Percentiles rank a stretch among this genome's conserved stretches.
phyloP scores from a whole-genome alignment of 2,797 vertebrate species.

The Tragelaphus oryx region DNA sequence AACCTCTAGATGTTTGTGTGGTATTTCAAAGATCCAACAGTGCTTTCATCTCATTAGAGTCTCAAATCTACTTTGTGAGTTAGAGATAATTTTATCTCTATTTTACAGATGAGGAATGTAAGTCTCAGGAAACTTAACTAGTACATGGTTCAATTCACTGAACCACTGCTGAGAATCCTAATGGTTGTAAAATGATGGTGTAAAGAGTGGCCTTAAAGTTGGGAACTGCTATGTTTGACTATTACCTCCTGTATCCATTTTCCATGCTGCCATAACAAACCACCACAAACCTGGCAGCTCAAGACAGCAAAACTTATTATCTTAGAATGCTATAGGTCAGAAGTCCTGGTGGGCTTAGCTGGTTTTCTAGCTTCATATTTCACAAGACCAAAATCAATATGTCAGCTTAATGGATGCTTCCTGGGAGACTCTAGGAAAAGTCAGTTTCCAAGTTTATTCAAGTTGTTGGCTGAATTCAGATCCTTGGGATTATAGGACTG shows the following conservation, averaged over 20 bases:
- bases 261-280: not conserved
- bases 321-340: not conserved
- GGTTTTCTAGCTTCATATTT: not conserved
- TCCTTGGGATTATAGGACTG: not conserved
- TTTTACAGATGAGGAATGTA: not conserved
- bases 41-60: not conserved
- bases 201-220: not conserved
- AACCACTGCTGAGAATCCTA: not conserved
- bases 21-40: not conserved
- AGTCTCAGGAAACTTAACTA: not conserved
- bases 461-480: not conserved
- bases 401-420: not conserved
- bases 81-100: not conserved
- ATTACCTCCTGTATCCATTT: not conserved
- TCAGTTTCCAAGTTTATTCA: not conserved
- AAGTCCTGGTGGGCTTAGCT: not conserved
- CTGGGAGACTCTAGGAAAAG: not conserved
- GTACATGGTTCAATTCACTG: not conserved
- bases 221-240: not conserved
- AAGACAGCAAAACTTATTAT: not conserved
- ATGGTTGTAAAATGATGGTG: not conserved
- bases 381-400: conserved; percentile 9
- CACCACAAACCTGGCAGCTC: not conserved
- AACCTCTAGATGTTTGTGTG: not conserved
- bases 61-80: not conserved